A percentile compares a stretch with the other conserved stretches of the same genome.
phyloP scores from a whole-genome alignment of 2,113 vertebrate genomes.

The Sinocyclocheilus anshuiensis region DNA sequence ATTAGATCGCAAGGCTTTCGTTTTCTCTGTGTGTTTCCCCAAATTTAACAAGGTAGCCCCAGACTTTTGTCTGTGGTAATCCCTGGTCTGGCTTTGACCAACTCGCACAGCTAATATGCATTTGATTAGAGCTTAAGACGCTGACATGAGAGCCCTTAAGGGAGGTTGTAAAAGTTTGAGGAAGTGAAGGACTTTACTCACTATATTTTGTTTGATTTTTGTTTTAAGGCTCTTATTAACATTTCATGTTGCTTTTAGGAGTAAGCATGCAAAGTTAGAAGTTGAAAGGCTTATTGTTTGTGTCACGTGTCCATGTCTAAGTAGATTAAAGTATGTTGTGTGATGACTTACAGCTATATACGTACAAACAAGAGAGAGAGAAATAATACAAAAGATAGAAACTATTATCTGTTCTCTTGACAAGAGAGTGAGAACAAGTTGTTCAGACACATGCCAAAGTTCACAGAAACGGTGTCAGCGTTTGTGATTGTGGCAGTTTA shows the following conservation, averaged over 20 bases:
- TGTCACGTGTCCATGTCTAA: neutral
- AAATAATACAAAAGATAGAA: neutral
- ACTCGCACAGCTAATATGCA: slow-evolving; percentile 20
- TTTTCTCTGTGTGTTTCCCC: slow-evolving; percentile 57
- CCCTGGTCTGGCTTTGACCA: slow-evolving; percentile 40
- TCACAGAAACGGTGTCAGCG: neutral
- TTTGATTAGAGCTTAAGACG: slow-evolving; percentile 32
- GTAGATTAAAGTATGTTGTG: neutral
- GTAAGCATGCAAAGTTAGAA: neutral
- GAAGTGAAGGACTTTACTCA: slow-evolving; percentile 9
- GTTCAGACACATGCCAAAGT: neutral
- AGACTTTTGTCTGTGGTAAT: slow-evolving; percentile 55
- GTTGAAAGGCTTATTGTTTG: neutral
- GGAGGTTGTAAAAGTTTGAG: slow-evolving; percentile 4
- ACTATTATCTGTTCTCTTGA: no score
- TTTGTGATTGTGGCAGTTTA: neutral
- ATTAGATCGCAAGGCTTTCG: slow-evolving; percentile 51
- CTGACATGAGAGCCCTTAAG: neutral
- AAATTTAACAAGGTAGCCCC: slow-evolving; percentile 56
- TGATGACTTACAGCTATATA: neutral
- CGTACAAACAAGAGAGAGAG: neutral
- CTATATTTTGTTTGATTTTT: neutral
- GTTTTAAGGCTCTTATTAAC: neutral
- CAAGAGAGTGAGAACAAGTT: neutral
- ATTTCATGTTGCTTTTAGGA: neutral